Evolutionary conservation across 2,888 invertebrate species (phyloP), one percentile per base, ranked within the genome.

Genomic region (Drosophila flavopinicola): DNA sequence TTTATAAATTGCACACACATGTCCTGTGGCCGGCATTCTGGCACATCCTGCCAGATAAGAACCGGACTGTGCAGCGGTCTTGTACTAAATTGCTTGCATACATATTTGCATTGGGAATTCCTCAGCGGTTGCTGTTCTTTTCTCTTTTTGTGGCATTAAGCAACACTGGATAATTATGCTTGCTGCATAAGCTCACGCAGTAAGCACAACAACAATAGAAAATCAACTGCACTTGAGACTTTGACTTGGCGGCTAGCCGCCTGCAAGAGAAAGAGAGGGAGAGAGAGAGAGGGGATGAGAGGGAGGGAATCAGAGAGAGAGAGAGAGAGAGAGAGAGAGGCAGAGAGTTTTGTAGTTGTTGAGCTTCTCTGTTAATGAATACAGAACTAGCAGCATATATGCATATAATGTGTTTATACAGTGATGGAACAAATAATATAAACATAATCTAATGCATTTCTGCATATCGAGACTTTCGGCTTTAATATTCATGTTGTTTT

Each of bases 1-100:
- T 68, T 83, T 87, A 83, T 85, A 88, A 87, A 88, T 83, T 79
- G 80, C 84, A 72, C 44, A 72, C 44, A 64, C 49, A 64, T 65
- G 51, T 72, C 51, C 67, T 57, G 66, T 25, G 53, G 25, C 10
- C 35, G 5, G 35, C 42, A 33, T 23, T 49, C 39, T 10, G 37
- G 30, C 44, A 48, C 56, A 52, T 64, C 39, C 56, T 41, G 52
- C 6, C 17, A 65, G 54, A 54, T 68, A 39, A 63, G 1, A 44
- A 10, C 6, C 20, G 20, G 13, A 10, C 27, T 13, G 20, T 35
- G 37, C 11, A 30, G 25, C 11, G n/a, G 59, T 63, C 54, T 53
- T 51, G 42, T 51, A 38, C 54, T 38, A 47, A 83, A 79, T 65
- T 47, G 32, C 66, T 65, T 47, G 32, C 66, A 47, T 41, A 47